Percentiles rank a stretch among this genome's conserved stretches.
phyloP scores from a whole-genome alignment of 2,797 vertebrate species.

The Apogon hyalosoma region DNA sequence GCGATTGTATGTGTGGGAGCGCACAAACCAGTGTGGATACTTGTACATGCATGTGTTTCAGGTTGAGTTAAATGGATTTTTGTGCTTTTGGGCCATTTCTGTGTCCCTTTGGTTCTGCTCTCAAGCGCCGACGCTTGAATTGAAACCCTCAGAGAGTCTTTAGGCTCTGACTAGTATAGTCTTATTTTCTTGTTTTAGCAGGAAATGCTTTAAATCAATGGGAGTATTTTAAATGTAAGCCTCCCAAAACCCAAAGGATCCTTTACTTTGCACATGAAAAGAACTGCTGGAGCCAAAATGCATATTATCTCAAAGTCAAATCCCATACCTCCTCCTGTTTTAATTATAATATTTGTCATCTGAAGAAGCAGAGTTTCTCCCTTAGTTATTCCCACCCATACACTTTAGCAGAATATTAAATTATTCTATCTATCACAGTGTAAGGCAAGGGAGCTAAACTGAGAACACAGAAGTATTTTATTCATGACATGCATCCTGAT shows the following conservation, averaged over 20 bases:
- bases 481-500: neutral
- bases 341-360: constrained; percentile 55
- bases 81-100: constrained; percentile 7
- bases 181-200: constrained; percentile 30
- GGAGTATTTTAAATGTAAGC: constrained; percentile 34
- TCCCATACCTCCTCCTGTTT: constrained; percentile 46
- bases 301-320: constrained; percentile 54
- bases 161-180: constrained; percentile 8
- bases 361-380: constrained; percentile 23
- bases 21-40: neutral
- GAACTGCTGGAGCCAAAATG: constrained; percentile 39
- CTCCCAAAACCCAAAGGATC: constrained; percentile 33
- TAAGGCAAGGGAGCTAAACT: constrained; percentile 9
- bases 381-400: neutral
- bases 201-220: constrained; percentile 29
- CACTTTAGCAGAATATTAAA: constrained; percentile 37
- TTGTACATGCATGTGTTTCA: constrained; percentile 20
- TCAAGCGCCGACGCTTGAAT: constrained; percentile 9
- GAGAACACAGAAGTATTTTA: neutral
- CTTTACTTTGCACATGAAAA: constrained; percentile 56
- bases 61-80: constrained; percentile 37
- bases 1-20: constrained; percentile 11
- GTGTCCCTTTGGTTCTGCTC: constrained; percentile 39
- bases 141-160: constrained; percentile 36
- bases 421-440: constrained; percentile 12